A percentile compares a stretch with the other conserved stretches of the same genome.
Conservation (phyloP, 2,888 invertebrate genomes). For the Rhopalosiphum nymphaeae region DNA sequence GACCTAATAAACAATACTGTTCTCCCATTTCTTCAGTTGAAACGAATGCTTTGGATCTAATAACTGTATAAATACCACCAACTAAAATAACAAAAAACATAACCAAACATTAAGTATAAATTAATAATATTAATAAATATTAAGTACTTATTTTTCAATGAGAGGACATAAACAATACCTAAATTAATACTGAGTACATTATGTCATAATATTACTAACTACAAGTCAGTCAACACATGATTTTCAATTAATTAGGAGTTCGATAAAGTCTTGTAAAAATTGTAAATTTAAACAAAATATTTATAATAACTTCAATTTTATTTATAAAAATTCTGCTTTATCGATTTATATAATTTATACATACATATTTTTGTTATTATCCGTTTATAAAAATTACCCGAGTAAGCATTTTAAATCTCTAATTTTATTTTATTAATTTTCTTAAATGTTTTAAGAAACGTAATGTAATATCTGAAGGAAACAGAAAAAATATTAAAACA, state of each 20-base stretch:
- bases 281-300: not conserved
- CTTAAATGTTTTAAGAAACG: not conserved
- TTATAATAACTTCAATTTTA: not conserved
- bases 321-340: not conserved
- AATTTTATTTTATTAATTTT: not conserved
- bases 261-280: not conserved
- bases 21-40: conserved; percentile 98
- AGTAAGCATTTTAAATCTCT: not conserved
- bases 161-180: not conserved
- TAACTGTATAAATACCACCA: conserved; percentile 99
- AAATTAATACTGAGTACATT: not conserved
- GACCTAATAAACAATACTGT: conserved; percentile 94
- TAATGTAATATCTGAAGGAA: not conserved
- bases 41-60: conserved; percentile 96
- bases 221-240: too few relatives aligned
- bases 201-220: too few relatives aligned
- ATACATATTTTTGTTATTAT: not conserved
- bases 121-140: conserved; percentile 25
- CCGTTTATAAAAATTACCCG: not conserved
- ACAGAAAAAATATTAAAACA: not conserved
- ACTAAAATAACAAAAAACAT: conserved; percentile 74
- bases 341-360: not conserved
- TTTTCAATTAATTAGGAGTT: not conserved
- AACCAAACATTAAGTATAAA: not conserved
- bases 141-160: not conserved